These are phyloP conservation scores for Callipepla californica DNA, from an alignment of 2,113 vertebrate genomes.

Conservation along the genomic window DNA sequence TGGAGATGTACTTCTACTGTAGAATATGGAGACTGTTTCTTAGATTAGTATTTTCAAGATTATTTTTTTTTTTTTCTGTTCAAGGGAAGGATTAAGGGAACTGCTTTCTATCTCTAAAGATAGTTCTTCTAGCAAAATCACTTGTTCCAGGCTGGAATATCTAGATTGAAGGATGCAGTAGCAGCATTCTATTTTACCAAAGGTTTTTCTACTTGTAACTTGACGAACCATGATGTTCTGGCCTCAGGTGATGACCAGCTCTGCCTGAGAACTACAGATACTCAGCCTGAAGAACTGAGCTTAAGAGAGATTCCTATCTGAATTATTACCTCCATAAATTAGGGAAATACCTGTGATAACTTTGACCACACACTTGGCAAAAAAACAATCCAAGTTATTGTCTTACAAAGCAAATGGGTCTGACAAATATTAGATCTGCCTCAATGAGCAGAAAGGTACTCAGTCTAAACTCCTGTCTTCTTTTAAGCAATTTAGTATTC, in stretches of 20 bases:
- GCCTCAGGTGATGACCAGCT: not conserved
- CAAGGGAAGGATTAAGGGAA: not conserved
- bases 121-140: not conserved
- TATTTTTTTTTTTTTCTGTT: not conserved
- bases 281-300: not conserved
- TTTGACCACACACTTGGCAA: accelerated
- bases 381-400: not conserved
- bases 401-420: not conserved
- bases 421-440: not conserved
- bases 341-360: not conserved
- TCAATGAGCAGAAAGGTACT: not conserved
- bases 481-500: not conserved
- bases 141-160: not conserved
- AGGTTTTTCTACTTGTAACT: not conserved
- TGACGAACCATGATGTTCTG: not conserved
- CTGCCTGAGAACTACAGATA: not conserved
- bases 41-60: not conserved
- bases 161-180: not conserved
- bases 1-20: not conserved
- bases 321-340: not conserved
- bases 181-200: not conserved
- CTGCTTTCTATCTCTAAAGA: not conserved
- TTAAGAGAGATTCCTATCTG: not conserved
- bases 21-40: not conserved
- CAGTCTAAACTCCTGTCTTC: not conserved